phyloP scores from a whole-genome alignment of 2,113 vertebrate species.

The Lepisosteus osseus region DNA sequence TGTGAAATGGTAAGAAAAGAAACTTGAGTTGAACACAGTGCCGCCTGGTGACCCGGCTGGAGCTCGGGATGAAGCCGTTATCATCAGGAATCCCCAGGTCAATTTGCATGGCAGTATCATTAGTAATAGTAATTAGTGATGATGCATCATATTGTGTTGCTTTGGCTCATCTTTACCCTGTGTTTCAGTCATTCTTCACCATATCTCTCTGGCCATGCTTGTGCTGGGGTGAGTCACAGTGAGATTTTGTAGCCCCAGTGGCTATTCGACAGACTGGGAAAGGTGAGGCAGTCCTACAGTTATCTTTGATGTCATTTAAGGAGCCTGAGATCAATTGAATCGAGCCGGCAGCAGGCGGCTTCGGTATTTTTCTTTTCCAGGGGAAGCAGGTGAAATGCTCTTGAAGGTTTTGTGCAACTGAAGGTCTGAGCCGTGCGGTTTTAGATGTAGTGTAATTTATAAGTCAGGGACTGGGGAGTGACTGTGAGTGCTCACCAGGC shows the following conservation, averaged over 20 bases:
- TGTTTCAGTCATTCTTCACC: too few species aligned
- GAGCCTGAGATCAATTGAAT: neutral
- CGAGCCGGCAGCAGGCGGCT: neutral
- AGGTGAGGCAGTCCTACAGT: neutral
- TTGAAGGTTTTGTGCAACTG: too few species aligned
- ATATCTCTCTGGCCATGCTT: too few species aligned
- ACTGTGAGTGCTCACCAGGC: neutral
- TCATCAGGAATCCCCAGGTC: too few species aligned
- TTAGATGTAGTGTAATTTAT: neutral
- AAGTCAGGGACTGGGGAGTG: neutral
- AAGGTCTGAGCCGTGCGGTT: neutral
- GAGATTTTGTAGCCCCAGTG: too few species aligned
- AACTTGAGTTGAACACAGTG: constrained; percentile 34
- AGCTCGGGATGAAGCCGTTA: neutral
- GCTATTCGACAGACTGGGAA: neutral
- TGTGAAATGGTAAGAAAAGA: too few species aligned
- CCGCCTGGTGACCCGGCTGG: constrained; percentile 5
- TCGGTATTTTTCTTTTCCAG: neutral
- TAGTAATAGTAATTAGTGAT: too few species aligned
- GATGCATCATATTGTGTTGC: too few species aligned
- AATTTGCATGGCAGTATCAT: too few species aligned
- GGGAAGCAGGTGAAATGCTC: neutral
- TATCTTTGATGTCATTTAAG: neutral
- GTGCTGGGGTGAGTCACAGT: too few species aligned
- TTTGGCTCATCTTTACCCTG: too few species aligned